Conservation (phyloP, 2,888 invertebrate genomes). For the Cryptocephalus primarius region DNA sequence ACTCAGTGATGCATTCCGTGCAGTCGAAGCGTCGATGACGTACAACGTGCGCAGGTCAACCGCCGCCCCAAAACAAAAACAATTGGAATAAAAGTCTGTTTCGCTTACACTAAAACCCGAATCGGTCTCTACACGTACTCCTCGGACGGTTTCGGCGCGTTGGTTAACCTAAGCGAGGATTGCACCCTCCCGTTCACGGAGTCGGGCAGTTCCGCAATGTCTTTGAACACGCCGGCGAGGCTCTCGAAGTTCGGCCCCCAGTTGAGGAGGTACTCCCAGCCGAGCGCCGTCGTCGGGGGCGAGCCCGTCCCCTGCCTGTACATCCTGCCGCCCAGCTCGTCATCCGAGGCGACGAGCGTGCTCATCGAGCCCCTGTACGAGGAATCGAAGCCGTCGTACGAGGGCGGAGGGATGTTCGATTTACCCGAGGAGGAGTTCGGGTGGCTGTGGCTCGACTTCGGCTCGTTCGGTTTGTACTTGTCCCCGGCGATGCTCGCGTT, state of each 20-base stretch:
- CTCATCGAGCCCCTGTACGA: constrained; percentile 90
- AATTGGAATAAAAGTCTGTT: constrained; percentile 9
- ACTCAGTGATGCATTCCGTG: no score
- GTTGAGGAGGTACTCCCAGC: constrained; percentile 90
- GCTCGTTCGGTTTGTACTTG: constrained; percentile 44
- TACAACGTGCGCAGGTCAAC: no score
- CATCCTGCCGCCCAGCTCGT: constrained; percentile 69
- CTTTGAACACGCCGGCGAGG: constrained; percentile 90
- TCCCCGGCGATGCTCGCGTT: constrained; percentile 77
- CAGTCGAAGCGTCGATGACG: no score
- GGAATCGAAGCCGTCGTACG: constrained; percentile 87
- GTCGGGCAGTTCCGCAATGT: constrained; percentile 90
- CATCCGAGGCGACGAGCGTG: constrained; percentile 87
- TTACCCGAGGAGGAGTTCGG: constrained; percentile 32
- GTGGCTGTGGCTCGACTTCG: constrained; percentile 25
- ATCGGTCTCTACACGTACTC: constrained; percentile 61
- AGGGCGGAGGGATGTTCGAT: constrained; percentile 63
- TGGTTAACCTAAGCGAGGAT: constrained; percentile 63
- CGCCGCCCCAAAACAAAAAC: constrained; percentile 1
- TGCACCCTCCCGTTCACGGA: constrained; percentile 62
- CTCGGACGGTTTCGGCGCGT: constrained; percentile 77
- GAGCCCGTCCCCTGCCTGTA: constrained; percentile 74
- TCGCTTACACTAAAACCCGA: constrained; percentile 4
- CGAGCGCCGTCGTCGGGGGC: constrained; percentile 65
- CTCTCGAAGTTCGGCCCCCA: constrained; percentile 96